Evolutionary conservation across 1,140 invertebrate species (phyloP).

Genomic region (Formica selysi): DNA sequence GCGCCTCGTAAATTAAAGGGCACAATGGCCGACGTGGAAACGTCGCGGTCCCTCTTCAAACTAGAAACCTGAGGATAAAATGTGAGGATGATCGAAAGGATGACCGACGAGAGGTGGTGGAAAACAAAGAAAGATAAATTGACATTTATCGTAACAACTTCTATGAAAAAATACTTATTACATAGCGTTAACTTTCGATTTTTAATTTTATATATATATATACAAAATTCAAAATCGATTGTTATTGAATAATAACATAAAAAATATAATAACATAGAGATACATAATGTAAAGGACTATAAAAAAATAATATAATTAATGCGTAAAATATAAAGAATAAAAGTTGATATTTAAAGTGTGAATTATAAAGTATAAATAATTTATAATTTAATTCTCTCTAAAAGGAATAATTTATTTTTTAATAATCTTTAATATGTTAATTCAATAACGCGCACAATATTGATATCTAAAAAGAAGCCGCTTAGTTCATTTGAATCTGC

Average conservation of each 20-base stretch:
- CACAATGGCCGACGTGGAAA: slow-evolving; percentile 51
- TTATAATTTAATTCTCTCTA: neutral
- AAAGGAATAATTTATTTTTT: neutral
- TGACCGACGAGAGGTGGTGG: neutral
- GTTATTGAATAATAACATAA: neutral
- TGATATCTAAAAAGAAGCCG: neutral
- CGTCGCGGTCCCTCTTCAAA: slow-evolving; percentile 42
- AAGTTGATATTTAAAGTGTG: too few species aligned
- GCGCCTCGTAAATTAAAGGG: slow-evolving; percentile 56
- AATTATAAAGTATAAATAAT: neutral
- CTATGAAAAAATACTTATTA: slow-evolving; percentile 7
- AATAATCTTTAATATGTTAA: neutral
- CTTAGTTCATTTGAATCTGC: slow-evolving; percentile 25
- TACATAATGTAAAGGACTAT: neutral
- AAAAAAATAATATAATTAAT: slow-evolving; percentile 11
- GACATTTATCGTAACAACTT: neutral
- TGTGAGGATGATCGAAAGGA: slow-evolving; percentile 57
- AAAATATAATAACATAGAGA: neutral
- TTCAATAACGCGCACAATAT: neutral
- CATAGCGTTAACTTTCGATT: neutral
- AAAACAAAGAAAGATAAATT: slow-evolving; percentile 54
- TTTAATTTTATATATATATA: neutral
- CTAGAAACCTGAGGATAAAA: slow-evolving; percentile 62
- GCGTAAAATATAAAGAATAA: neutral
- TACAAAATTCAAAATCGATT: neutral